Evolutionary conservation across 2,888 invertebrate genomes (phyloP).

Genomic region (Cacoxenus indagator): DNA sequence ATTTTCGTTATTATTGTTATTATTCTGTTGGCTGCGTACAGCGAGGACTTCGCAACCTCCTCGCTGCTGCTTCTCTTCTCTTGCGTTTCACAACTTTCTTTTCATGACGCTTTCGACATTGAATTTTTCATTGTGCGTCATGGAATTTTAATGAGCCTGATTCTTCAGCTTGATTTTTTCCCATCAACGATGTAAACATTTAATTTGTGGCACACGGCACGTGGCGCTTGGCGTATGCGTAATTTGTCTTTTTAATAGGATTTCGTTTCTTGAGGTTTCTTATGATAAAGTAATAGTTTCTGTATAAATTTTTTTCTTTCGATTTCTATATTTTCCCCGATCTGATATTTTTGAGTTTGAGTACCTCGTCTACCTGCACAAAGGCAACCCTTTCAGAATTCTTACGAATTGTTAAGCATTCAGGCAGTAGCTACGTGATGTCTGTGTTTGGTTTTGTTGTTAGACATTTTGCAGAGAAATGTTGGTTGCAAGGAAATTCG

Average conservation of each 20-base stretch:
- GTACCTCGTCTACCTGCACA: too few species aligned
- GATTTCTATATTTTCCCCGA: slow-evolving; percentile 23
- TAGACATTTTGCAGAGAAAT: too few species aligned
- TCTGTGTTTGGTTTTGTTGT: neutral
- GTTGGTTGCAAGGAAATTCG: too few species aligned
- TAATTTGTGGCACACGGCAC: neutral
- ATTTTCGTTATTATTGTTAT: neutral
- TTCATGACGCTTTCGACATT: neutral
- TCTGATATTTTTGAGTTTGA: too few species aligned
- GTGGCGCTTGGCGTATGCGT: slow-evolving; percentile 44
- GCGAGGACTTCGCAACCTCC: neutral
- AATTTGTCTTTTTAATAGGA: slow-evolving; percentile 26
- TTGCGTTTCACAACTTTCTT: neutral
- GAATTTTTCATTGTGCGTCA: slow-evolving; percentile 26
- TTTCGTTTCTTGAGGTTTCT: slow-evolving; percentile 25
- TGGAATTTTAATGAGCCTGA: slow-evolving; percentile 44
- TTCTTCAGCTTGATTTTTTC: neutral
- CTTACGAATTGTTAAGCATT: neutral
- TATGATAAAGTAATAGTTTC: slow-evolving; percentile 19
- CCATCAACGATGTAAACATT: neutral
- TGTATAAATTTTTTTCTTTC: neutral
- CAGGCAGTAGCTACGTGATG: slow-evolving; percentile 13
- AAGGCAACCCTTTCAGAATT: too few species aligned
- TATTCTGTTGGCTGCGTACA: slow-evolving; percentile 26
- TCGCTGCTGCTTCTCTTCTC: neutral